Base-by-base conservation (phyloP, 1,140 invertebrate genomes). In the Drosophila azteca region DNA sequence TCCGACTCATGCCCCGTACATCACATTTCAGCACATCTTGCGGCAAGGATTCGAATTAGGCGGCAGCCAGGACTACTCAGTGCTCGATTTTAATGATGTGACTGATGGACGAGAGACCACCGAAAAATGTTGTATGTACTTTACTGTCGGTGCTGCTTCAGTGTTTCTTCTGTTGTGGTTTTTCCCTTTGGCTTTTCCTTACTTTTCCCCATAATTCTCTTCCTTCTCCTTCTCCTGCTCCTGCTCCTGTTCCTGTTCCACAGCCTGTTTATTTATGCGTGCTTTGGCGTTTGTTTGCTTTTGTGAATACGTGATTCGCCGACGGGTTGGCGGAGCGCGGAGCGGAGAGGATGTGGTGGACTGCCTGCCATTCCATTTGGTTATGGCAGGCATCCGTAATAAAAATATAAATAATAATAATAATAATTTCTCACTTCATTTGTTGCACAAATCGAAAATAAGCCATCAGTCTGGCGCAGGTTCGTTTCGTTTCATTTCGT, bases 371-470 rank as follows among this genome's bases (percentile, higher is more conserved):
- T 15, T 35, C 29, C 60, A 74, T 60, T 74, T 77, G 75, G 60
- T 74, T 77, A 70, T 71, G 66, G 22, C 63, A 45, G 54, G 52
- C 59, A 63, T 73, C 68, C 53, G 68, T 74, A 80, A 84, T 80
- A 65, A 74, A 74, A 85, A 79, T 77, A 81, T 74, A 78, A 82
- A 82, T 81, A 80, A 79, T 67, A 83, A 83, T 83, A 83, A 80
- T 77, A 80, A 84, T 85, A 85, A 85, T 85, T 85, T 85, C 81
- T 85, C 77, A 85, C 82, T 85, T 85, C 81, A 85, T 85, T 85
- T 85, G 81, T 85, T 85, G 81, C 81, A 80, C 77, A 85, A 87
- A 87, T 85, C 74, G 77, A 87, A 85, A 87, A 85, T 73, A 61
- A 67, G 76, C 63, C 57, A n/a, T 41, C 45, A 9, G 72, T 43